A percentile compares a stretch with the other conserved stretches of the same genome.
Evolutionary conservation across 2,888 invertebrate species (phyloP).

Genomic region (Heliconius aoede): DNA sequence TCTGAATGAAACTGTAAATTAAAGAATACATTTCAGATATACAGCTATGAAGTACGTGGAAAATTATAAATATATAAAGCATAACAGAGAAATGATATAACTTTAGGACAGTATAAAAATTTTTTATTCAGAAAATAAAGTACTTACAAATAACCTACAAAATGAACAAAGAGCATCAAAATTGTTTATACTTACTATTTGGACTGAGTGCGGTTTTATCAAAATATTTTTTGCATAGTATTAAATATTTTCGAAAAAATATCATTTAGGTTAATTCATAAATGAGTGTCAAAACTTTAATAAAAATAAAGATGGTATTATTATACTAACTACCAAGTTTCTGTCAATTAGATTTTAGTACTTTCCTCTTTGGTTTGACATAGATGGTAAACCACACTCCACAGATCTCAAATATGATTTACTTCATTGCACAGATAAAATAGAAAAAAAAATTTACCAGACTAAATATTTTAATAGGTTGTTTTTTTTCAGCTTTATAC

Average conservation of each 20-base stretch:
- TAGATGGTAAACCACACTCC: too few species aligned
- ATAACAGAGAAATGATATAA: not conserved
- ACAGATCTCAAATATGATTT: too few species aligned
- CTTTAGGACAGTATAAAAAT: not conserved
- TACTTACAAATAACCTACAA: conserved; percentile 8
- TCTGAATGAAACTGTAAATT: conserved; percentile 32
- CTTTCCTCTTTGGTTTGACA: too few species aligned
- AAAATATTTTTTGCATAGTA: conserved; percentile 12
- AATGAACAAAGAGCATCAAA: not conserved
- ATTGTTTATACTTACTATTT: conserved; percentile 27
- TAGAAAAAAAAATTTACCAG: too few species aligned
- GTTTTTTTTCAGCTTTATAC: too few species aligned
- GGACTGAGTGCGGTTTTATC: conserved; percentile 1
- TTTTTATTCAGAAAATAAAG: not conserved
- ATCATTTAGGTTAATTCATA: conserved; percentile 32
- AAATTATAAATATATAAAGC: not conserved
- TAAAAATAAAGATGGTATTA: not conserved
- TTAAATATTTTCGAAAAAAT: conserved; percentile 23
- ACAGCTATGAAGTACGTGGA: not conserved
- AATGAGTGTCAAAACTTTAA: not conserved
- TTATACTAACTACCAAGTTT: not conserved
- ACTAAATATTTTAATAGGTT: too few species aligned
- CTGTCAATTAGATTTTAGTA: too few species aligned
- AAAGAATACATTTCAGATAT: not conserved
- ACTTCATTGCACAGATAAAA: too few species aligned